These are phyloP conservation scores for Haplochromis vanheusdeni DNA, from an alignment of 2,113 vertebrate species.

Conservation along the genomic window DNA sequence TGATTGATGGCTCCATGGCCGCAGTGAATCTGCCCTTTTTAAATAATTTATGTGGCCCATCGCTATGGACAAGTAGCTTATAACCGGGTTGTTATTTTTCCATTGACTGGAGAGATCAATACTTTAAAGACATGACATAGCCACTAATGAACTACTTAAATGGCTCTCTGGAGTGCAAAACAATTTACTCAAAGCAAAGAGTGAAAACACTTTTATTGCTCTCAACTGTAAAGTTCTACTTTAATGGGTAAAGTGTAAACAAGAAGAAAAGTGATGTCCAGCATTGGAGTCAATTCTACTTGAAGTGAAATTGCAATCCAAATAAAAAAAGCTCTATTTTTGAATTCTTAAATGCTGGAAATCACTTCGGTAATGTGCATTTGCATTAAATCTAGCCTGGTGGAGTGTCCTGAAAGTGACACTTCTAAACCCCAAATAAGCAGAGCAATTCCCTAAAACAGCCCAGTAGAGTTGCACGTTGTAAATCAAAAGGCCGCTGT, in stretches of 20 bases:
- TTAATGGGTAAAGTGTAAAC: background rate
- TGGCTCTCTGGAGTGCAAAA: slow-evolving; percentile 69
- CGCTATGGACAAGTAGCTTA: slow-evolving; percentile 94
- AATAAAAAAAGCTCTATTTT: background rate
- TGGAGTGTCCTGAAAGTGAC: background rate
- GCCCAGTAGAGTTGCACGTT: slow-evolving; percentile 39
- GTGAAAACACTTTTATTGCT: slow-evolving; percentile 39
- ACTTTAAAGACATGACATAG: slow-evolving; percentile 90
- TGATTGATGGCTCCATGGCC: slow-evolving; percentile 99
- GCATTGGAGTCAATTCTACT: background rate
- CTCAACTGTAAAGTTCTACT: slow-evolving; percentile 15
- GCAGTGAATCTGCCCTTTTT: slow-evolving; percentile 99
- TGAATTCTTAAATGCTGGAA: background rate
- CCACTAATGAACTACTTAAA: slow-evolving; percentile 76
- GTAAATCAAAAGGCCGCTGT: slow-evolving; percentile 73
- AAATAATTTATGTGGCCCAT: slow-evolving; percentile 99
- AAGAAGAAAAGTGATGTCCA: background rate
- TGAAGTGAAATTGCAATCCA: background rate
- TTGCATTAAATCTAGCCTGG: background rate
- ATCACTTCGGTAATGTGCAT: background rate
- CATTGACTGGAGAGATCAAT: slow-evolving; percentile 91
- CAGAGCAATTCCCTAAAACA: slow-evolving; percentile 8
- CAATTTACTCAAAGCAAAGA: slow-evolving; percentile 59
- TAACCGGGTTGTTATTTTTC: slow-evolving; percentile 98
- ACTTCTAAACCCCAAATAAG: background rate